A percentile compares a stretch with the other conserved stretches of the same genome.
phyloP scores from a whole-genome alignment of 2,797 vertebrate species.

The Sebastes umbrosus region DNA sequence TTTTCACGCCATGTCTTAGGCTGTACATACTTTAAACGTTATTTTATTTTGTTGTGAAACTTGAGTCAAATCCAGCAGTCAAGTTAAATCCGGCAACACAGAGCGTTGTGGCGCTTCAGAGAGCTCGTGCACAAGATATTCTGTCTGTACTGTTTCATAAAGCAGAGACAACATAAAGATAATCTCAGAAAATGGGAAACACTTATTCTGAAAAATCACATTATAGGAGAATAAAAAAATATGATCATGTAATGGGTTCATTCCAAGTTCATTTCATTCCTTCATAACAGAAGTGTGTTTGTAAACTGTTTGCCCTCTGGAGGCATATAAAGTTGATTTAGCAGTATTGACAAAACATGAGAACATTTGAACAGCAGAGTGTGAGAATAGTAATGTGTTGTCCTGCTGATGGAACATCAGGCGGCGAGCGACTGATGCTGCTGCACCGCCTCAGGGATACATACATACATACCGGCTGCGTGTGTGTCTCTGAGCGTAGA shows the following conservation, averaged over 20 bases:
- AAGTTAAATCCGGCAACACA: not conserved
- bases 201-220: conserved; percentile 15
- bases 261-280: conserved; percentile 68
- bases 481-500: conserved; percentile 12
- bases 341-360: conserved; percentile 73
- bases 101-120: not conserved
- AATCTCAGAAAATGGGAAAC: conserved; percentile 8
- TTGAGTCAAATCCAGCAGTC: conserved; percentile 2
- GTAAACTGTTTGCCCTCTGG: conserved; percentile 68
- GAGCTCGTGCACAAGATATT: not conserved
- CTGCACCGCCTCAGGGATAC: conserved; percentile 64
- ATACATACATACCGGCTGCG: conserved; percentile 31
- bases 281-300: conserved; percentile 58
- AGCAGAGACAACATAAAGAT: conserved; percentile 15
- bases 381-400: conserved; percentile 65
- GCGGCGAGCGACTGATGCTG: conserved; percentile 51
- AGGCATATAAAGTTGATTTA: conserved; percentile 76
- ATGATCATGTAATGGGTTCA: conserved; percentile 60
- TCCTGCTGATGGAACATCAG: conserved; percentile 77
- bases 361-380: conserved; percentile 57
- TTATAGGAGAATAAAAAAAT: conserved; percentile 39
- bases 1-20: not conserved
- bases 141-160: not conserved
- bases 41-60: conserved; percentile 14
- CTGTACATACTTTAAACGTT: not conserved